phyloP scores from a whole-genome alignment of 2,888 invertebrate genomes.

The Nymphalis c-album region DNA sequence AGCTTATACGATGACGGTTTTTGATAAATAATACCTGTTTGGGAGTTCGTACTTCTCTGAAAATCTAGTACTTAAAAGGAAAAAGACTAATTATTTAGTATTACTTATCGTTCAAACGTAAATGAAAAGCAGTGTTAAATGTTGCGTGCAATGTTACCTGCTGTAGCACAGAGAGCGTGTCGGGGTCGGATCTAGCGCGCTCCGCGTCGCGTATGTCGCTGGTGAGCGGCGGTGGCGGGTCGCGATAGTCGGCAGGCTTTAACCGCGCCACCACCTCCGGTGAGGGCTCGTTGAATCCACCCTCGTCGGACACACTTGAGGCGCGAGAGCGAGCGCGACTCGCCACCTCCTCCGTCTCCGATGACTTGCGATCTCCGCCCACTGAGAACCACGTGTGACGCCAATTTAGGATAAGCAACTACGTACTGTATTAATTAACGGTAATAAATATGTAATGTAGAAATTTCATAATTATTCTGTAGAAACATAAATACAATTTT shows the following conservation, averaged over 20 bases:
- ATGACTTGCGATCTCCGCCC: constrained; percentile 74
- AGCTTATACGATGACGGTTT: no score
- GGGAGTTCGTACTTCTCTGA: no score
- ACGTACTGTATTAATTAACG: no score
- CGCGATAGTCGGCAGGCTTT: constrained; percentile 72
- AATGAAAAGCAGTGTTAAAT: no score
- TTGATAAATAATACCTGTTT: no score
- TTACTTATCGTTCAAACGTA: no score
- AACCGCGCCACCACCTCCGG: constrained; percentile 85
- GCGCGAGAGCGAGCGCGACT: constrained; percentile 85
- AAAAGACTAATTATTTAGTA: no score
- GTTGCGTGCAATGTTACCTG: constrained; percentile 53
- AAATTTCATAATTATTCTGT: no score
- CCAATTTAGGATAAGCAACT: neutral
- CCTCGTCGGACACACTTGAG: constrained; percentile 85
- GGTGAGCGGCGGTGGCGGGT: constrained; percentile 60
- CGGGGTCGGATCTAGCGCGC: constrained; percentile 70
- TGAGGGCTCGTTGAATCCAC: constrained; percentile 87
- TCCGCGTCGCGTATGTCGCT: constrained; percentile 65
- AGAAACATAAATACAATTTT: no score
- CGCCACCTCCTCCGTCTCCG: constrained; percentile 81
- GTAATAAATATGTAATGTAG: no score
- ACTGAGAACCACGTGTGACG: constrained; percentile 50
- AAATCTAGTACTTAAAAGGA: no score
- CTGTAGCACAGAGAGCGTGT: constrained; percentile 74